Conservation (phyloP, 2,797 vertebrate species). For the Austrolebias charrua region DNA sequence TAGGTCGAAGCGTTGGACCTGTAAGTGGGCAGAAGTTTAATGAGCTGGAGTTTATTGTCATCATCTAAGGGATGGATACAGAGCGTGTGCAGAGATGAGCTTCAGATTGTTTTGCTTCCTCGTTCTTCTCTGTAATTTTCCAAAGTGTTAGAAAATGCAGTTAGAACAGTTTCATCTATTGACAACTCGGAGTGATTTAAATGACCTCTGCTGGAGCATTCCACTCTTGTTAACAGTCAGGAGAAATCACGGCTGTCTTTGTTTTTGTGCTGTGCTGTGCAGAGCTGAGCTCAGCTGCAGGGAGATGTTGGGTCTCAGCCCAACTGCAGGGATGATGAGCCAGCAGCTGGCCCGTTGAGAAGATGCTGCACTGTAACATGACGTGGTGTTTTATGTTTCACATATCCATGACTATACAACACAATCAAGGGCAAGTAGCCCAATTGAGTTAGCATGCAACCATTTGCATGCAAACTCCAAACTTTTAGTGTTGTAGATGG, state of each 20-base stretch:
- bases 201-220: neutral
- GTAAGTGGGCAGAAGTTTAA: conserved; percentile 1
- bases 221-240: conserved; percentile 30
- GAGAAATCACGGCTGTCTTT: conserved; percentile 25
- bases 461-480: neutral
- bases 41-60: conserved; percentile 13
- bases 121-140: neutral
- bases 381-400: neutral
- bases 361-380: conserved; percentile 19
- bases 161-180: neutral
- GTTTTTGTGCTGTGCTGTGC: conserved; percentile 30
- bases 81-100: no score
- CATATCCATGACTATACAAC: neutral
- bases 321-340: conserved; percentile 54
- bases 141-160: neutral
- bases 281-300: conserved; percentile 66
- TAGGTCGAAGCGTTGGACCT: no score
- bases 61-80: no score
- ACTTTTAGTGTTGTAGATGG: no score
- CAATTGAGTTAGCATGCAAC: no score
- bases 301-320: conserved; percentile 46
- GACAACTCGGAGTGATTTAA: neutral
- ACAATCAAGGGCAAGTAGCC: no score
- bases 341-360: conserved; percentile 35
- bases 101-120: no score